Percentiles rank a stretch among this genome's conserved stretches.
Evolutionary conservation across 2,888 invertebrate genomes (phyloP).

Genomic region (Watsonalla cultraria): DNA sequence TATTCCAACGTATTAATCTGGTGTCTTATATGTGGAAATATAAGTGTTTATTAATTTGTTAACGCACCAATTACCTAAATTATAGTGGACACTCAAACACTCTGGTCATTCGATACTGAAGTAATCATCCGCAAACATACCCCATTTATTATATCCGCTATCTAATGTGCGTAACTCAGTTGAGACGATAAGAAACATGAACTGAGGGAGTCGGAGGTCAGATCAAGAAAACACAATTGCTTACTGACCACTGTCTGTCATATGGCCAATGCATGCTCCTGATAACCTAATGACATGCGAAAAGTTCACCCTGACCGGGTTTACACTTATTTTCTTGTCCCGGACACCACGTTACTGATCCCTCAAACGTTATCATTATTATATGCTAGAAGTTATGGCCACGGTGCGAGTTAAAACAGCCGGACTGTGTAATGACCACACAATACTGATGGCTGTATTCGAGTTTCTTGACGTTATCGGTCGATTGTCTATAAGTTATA

Average conservation of each 20-base stretch:
- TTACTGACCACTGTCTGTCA: constrained; percentile 59
- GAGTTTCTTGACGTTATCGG: constrained; percentile 50
- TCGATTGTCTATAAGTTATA: constrained; percentile 44
- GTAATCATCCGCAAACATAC: constrained; percentile 60
- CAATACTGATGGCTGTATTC: constrained; percentile 31
- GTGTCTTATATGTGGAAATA: neutral
- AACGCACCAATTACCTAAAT: constrained; percentile 32
- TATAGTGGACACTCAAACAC: constrained; percentile 39
- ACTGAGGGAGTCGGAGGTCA: constrained; percentile 58
- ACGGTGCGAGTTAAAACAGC: constrained; percentile 11
- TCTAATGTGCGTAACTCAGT: constrained; percentile 66
- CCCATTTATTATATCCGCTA: constrained; percentile 72
- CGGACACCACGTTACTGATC: constrained; percentile 29
- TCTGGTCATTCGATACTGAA: constrained; percentile 55
- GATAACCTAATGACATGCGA: constrained; percentile 59
- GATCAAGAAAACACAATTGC: constrained; percentile 53
- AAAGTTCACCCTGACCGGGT: constrained; percentile 49
- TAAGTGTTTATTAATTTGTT: constrained; percentile 1
- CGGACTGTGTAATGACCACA: constrained; percentile 26
- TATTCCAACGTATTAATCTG: neutral
- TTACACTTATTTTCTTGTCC: constrained; percentile 33
- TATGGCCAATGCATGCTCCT: constrained; percentile 54
- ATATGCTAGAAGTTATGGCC: constrained; percentile 5
- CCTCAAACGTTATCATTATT: constrained; percentile 8
- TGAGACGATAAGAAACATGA: constrained; percentile 54